Evolutionary conservation across 2,888 invertebrate genomes (phyloP).

Genomic region (Tricholauxania praeusta): DNA sequence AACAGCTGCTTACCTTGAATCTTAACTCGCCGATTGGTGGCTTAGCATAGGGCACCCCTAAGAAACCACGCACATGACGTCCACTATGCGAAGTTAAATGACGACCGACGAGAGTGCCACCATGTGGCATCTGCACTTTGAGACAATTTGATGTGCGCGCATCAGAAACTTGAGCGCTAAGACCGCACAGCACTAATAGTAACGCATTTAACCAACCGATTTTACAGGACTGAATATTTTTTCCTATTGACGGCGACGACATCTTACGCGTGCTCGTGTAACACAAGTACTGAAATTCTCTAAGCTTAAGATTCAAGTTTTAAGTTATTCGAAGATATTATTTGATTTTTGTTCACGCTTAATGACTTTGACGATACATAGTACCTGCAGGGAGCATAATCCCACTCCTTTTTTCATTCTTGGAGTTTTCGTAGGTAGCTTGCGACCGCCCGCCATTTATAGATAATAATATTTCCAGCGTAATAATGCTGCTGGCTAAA

Average conservation of each 20-base stretch:
- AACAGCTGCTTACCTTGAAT: conserved; percentile 71
- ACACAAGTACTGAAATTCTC: conserved; percentile 14
- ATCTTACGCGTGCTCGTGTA: conserved; percentile 25
- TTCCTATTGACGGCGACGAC: neutral
- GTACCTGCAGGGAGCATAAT: no score
- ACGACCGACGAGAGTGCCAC: conserved; percentile 72
- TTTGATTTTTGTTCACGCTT: no score
- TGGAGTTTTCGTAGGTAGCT: no score
- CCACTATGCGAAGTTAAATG: conserved; percentile 72
- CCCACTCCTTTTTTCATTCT: no score
- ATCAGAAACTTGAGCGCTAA: conserved; percentile 37
- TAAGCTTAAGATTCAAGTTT: conserved; percentile 18
- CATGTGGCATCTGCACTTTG: conserved; percentile 62
- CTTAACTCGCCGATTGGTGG: conserved; percentile 74
- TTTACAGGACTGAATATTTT: no score
- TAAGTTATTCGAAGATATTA: neutral
- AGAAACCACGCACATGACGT: conserved; percentile 72
- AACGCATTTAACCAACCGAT: neutral
- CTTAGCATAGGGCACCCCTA: conserved; percentile 75
- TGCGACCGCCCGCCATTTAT: no score
- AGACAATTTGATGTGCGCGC: conserved; percentile 61
- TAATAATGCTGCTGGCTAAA: no score
- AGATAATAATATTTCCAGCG: no score
- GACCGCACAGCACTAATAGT: neutral
- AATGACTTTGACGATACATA: no score